Evolutionary conservation across 2,113 vertebrate species (phyloP), one percentile per base, ranked within the genome.

Genomic region (Aphelocoma coerulescens): DNA sequence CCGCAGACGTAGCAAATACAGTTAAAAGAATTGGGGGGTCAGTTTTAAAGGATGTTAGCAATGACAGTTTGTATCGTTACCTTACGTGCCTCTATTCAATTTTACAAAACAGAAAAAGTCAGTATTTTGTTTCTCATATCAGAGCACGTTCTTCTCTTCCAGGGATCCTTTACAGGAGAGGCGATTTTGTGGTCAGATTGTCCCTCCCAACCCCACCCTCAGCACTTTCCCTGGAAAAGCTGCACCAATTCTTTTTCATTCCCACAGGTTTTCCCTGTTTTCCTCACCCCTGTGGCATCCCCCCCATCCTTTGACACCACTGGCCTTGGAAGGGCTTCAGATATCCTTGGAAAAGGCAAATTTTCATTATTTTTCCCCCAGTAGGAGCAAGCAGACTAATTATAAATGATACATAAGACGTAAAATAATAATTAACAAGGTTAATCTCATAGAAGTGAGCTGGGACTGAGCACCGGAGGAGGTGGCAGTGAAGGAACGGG

Each of bases 101-200:
- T 41, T 6, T 41, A 41, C 39, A 13, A 41, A 41, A 5, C 39
- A 41, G 39, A 41, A 41, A 41, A 41, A 41, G 39, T 41, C 39
- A 41, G 39, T 41, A 41, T 41, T 41, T 41, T 41, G 39, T 41
- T 41, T 41, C 39, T 41, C 39, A 41, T 41, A 13, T 41, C 39
- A 41, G 39, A 41, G 39, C 39, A 41, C 12, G 13, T 41, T 41
- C 39, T 41, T 41, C 39, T 41, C 39, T 41, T 41, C 39, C 62
- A 2, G 41, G 2, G 11, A 2, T 43, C 3, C 1, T 65, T 49
- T 18, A 0, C 0, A 2, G 2, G 3, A n/a, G 77, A 61, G 54
- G 68, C 1, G 28, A 16, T 85, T 85, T 30, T 1, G 17, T 16
- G 24, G 13, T 43, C 58, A 13, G 0, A 2, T 23, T 12, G 23